Evolutionary conservation across 2,888 invertebrate species (phyloP), one percentile per base, ranked within the genome.

Genomic region (Temnothorax rugatulus): DNA sequence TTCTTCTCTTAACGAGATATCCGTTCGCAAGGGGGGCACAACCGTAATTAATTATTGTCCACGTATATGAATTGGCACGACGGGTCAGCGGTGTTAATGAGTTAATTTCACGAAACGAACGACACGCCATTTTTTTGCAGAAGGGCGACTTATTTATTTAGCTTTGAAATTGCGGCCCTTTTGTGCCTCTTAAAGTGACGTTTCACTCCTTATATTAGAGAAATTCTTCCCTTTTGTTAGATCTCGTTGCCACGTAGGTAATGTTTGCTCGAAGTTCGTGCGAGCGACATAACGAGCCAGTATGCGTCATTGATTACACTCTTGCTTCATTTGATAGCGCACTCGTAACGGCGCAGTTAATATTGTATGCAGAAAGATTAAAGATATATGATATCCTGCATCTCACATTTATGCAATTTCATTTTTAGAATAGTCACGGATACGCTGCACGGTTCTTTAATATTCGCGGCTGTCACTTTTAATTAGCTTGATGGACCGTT

Each of bases 71-170:
- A 52, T 52, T 76, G 85, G 41, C 71, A 82, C 52, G 59, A 59
- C 71, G 73, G 89, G 90, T 90, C 89, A 89, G 54, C 47, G 63
- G 75, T 52, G 85, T 89, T 90, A 85, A 89, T 83, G 68, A 84
- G 84, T 90, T 83, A 90, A 90, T 84, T 85, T 63, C 82, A 50
- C 63, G 73, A 54, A 44, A 21, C 69, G 59, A 38, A 50, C n/a
- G 81, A 82, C 81, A 77, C 82, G 79, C 79, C 71, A 89, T 84
- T 89, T 90, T 89, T 90, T 89, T 89, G 52, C 44, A 15, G 47
- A 84, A 83, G 75, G 79, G 34, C 69, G 52, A 41, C 41, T 74
- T 86, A 88, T 86, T 90, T 89, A 86, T 81, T 84, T 85, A 82
- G 61, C 66, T 59, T 25, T 61, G 50, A 61, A 88, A 86, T 88